Evolutionary conservation across 2,113 vertebrate genomes (phyloP), one percentile per base, ranked within the genome.

Genomic region (Bufo gargarizans): DNA sequence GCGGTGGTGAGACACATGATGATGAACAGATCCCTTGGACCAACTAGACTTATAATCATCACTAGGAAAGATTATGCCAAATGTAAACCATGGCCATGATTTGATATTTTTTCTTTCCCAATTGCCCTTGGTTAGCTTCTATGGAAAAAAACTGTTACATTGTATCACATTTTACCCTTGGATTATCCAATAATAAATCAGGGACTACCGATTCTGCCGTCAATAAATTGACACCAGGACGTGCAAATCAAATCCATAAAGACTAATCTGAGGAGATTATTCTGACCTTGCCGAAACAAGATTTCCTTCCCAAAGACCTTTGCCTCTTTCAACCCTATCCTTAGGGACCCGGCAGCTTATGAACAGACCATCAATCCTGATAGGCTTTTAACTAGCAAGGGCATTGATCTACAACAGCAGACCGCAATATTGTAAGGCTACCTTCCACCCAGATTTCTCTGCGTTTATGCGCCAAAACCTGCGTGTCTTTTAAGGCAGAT

Each of bases 301-400:
- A 47, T 49, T 19, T 14, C 71, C 71, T 47, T 74, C 22, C 53
- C 5, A 59, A 43, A 6, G 22, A 58, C 47, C 59, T 82, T 50
- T 82, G 58, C 45, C 80, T 82, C 12, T 53, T 33, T 55, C 63
- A 49, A 5, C 63, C 50, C 16, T 53, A 2, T 84, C 82, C 82
- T 55, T 17, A 55, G 82, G 82, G 82, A 84, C 33, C 82, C 55
- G 63, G 47, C 63, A 43, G 47, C 82, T 71, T 22, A 84, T 69
- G 63, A 84, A 84, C 82, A 84, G 6, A 33, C 82, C 50, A 55
- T 84, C 82, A 65, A 53, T 65, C 76, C 63, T 67, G 50, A 79
- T 78, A 67, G 76, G 76, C 74, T 86, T 86, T 67, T 65, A 79
- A 55, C 82, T 59, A 76, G 53, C 47, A 14, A 69, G 56, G 11